phyloP scores from a whole-genome alignment of 2,113 vertebrate species.

The Marmota monax region DNA sequence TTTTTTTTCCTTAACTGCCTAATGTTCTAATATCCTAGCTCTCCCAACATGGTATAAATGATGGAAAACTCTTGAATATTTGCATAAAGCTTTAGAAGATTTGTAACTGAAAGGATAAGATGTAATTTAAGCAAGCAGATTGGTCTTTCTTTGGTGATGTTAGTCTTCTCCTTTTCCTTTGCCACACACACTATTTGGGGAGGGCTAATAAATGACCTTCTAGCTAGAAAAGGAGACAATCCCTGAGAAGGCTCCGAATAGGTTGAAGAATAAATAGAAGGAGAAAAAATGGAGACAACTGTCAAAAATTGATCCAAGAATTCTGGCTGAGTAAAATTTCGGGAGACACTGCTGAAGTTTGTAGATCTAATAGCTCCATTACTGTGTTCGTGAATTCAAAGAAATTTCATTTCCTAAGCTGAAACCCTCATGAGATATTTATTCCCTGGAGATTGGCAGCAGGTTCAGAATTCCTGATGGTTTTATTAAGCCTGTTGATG shows the following conservation, averaged over 20 bases:
- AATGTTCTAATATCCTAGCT: neutral
- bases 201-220: neutral
- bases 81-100: conserved; percentile 33
- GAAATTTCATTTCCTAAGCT: neutral
- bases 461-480: neutral
- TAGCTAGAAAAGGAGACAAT: conserved; percentile 14
- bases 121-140: conserved; percentile 14
- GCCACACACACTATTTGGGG: neutral
- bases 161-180: neutral
- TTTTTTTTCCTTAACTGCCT: neutral
- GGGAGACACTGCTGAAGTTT: neutral
- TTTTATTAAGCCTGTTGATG: conserved; percentile 26
- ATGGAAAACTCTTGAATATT: conserved; percentile 58
- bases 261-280: neutral
- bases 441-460: neutral
- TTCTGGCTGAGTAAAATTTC: conserved; percentile 1
- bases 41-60: conserved; percentile 5
- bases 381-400: neutral
- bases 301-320: neutral
- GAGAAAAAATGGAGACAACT: neutral
- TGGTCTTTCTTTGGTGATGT: neutral
- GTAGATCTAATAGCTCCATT: neutral
- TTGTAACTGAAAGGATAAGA: conserved; percentile 1
- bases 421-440: conserved; percentile 5
- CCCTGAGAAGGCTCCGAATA: neutral